Base-by-base conservation (phyloP, 2,888 invertebrate genomes). In the Volucella inflata region DNA sequence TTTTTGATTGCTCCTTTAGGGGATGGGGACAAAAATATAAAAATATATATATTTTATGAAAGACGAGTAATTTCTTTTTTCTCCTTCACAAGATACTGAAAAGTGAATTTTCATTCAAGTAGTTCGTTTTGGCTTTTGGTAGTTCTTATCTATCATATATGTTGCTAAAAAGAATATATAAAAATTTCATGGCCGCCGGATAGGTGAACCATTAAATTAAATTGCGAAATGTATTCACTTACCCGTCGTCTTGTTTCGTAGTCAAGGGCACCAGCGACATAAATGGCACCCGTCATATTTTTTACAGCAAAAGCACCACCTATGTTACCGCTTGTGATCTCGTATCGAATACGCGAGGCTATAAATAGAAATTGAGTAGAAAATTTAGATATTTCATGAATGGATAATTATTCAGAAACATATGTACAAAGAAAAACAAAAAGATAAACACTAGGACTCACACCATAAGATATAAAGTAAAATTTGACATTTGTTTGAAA, bases 271-370 rank as follows among this genome's bases (percentile, higher is more conserved):
- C 98, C 98, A 81, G 98, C 98, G 89, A 99, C 98, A 93, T 98
- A 98, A 93, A 99, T 98, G 92, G 98, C 98, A 89, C 99, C 99
- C 88, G 98, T 98, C 96, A 98, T 98, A 93, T 98, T 98, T 94
- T 98, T 98, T 92, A 98, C 98, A 89, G 98, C 98, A 93, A 98
- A 98, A 48, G 98, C 98, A 90, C 98, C 98, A 87, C 98, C 98
- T 95, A 98, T 96, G 96, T 99, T 99, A 94, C 98, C 98, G 95
- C 97, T 97, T 93, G 98, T 98, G 94, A 99, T 98, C 96, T 98
- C 98, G 94, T 99, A 99, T 94, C 98, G 97, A 95, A 99, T 98
- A 95, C 97, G 97, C 94, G 98, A 98, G 93, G 98, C 98, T 98
- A 95, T 87, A 93, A 93, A 87, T 88, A 88, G 0, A 44, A 48